Evolutionary conservation across 2,888 invertebrate species (phyloP).

Genomic region (Drosophila prostipennis): DNA sequence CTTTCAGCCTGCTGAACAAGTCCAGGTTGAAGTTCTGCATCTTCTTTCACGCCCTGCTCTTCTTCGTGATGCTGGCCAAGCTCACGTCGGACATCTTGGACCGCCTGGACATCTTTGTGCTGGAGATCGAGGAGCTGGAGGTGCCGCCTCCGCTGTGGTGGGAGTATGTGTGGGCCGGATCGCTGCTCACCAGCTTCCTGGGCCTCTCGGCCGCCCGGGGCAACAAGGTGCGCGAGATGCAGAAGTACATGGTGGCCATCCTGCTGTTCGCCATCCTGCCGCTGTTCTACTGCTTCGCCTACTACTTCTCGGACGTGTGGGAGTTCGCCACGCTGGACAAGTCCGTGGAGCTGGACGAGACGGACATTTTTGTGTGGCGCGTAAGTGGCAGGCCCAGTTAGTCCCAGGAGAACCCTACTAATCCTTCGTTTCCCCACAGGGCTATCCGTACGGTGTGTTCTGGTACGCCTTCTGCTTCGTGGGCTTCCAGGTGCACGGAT

Average conservation of each 20-base stretch:
- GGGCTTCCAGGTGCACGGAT: slow-evolving; percentile 94
- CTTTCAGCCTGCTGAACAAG: slow-evolving; percentile 95
- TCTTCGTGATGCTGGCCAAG: slow-evolving; percentile 95
- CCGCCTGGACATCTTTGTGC: slow-evolving; percentile 95
- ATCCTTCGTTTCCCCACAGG: slow-evolving; percentile 85
- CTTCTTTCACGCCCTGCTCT: slow-evolving; percentile 95
- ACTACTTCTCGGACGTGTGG: slow-evolving; percentile 94
- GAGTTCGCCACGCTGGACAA: slow-evolving; percentile 88
- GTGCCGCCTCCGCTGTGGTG: slow-evolving; percentile 92
- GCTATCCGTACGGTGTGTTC: slow-evolving; percentile 94
- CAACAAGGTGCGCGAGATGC: slow-evolving; percentile 91
- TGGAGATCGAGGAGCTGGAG: slow-evolving; percentile 96
- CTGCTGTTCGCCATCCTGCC: slow-evolving; percentile 92
- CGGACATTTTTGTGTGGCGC: slow-evolving; percentile 92
- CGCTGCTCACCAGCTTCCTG: slow-evolving; percentile 92
- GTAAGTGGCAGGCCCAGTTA: slow-evolving; percentile 84
- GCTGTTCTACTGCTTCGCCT: slow-evolving; percentile 91
- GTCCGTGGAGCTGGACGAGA: slow-evolving; percentile 86
- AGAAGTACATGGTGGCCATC: slow-evolving; percentile 92
- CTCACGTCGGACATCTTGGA: slow-evolving; percentile 96
- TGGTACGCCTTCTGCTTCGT: slow-evolving; percentile 96
- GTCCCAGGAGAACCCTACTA: not conserved
- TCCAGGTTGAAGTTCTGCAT: slow-evolving; percentile 97
- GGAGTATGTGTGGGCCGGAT: slow-evolving; percentile 97
- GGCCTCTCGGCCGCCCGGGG: slow-evolving; percentile 94